Evolutionary conservation across 2,888 invertebrate species (phyloP).

Genomic region (Diabrotica balteata): DNA sequence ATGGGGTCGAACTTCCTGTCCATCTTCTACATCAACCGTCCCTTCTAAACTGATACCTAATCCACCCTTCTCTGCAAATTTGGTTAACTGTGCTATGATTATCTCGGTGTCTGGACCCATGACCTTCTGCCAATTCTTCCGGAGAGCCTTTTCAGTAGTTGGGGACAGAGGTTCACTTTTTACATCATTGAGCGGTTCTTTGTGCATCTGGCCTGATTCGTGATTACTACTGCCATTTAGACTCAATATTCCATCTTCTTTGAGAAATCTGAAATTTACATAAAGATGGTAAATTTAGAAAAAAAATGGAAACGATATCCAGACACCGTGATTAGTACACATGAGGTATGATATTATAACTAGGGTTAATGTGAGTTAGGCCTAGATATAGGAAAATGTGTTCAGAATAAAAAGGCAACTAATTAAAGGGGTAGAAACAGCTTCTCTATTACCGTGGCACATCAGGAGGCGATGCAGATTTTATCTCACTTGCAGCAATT

Average conservation of each 20-base stretch:
- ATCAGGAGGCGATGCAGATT: conserved; percentile 66
- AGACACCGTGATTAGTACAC: conserved; percentile 49
- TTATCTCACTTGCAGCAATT: conserved; percentile 81
- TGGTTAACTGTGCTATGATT: conserved; percentile 81
- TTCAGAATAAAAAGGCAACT: conserved; percentile 47
- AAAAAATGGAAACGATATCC: conserved; percentile 42
- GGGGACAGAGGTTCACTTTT: conserved; percentile 41
- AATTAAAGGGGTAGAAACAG: conserved; percentile 48
- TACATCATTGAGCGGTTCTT: conserved; percentile 52
- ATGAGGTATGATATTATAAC: conserved; percentile 42
- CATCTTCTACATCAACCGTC: conserved; percentile 97
- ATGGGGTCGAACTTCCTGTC: conserved; percentile 95
- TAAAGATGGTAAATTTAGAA: conserved; percentile 51
- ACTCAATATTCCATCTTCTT: conserved; percentile 55
- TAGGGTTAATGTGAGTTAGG: conserved; percentile 42
- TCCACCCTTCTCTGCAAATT: conserved; percentile 90
- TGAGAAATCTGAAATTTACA: conserved; percentile 60
- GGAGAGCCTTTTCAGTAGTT: conserved; percentile 76
- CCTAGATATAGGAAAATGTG: conserved; percentile 38
- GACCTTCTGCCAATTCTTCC: conserved; percentile 83
- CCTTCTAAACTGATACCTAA: conserved; percentile 97
- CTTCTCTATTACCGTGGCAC: conserved; percentile 63
- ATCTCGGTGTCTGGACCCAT: conserved; percentile 80
- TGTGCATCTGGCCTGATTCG: conserved; percentile 53
- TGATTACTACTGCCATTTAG: conserved; percentile 47